Base-by-base conservation (phyloP, 2,888 invertebrate genomes). In the Diarsia mendica region DNA sequence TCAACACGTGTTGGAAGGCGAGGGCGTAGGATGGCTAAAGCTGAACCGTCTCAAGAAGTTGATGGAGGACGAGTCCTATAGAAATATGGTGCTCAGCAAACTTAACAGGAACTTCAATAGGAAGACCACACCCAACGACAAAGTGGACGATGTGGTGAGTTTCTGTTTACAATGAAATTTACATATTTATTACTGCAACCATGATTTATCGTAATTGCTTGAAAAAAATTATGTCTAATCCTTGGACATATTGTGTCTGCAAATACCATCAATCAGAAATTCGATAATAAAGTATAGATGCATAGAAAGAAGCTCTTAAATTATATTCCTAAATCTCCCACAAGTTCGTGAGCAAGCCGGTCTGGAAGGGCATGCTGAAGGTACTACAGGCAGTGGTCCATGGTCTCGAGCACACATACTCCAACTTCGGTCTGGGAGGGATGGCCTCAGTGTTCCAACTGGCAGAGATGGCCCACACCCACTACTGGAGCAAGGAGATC, bases 1-100 rank as follows among this genome's bases (percentile, higher is more conserved):
- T 0, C 98, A 97, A 90, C 98, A 98, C 93, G 98, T 99, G 3
- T 93, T 99, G 73, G 98, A 98, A 81, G 99, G 99, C 6, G 99
- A 99, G 94, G 99, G 99, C 0, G 98, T 99, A 0, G 99, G 99
- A 28, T 99, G 99, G 99, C 97, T 99, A 67, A 99, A 99, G 92
- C 96, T 99, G 28, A 99, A 98, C 91, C 97, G 99, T 44, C 97
- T 99, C 68, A 98, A 98, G 92, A 99, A 99, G 91, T 96, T 99
- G 48, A 99, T 99, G 99, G 99, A 99, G 93, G 99, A 99, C 93
- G 99, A 99, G 95, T 99, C 99, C 66, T 99, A 99, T 94, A 97
- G 99, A 53, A 99, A 99, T 92, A 98, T 99, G 95, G 98, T 99
- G 58, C 97, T 99, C 67, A 98, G 98, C 85, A 99, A 99, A 92